phyloP scores from a whole-genome alignment of 2,113 vertebrate genomes.

The Corydoras sp. region DNA sequence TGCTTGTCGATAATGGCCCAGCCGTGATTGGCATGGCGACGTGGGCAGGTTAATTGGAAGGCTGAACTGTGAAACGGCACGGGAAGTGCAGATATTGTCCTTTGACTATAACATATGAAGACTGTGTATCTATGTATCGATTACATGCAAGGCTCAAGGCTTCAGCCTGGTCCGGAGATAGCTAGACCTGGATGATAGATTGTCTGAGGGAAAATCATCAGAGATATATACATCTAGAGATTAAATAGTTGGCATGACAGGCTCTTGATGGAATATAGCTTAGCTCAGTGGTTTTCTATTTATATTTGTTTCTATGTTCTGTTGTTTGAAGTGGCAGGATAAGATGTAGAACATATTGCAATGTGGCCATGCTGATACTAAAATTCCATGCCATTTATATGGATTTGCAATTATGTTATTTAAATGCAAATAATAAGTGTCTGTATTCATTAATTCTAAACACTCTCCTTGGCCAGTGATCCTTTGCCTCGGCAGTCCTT shows the following conservation, averaged over 20 bases:
- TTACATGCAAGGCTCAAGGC: conserved; percentile 65
- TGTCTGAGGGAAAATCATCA: conserved; percentile 53
- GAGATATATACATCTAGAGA: conserved; percentile 47
- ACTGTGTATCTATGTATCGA: conserved; percentile 70
- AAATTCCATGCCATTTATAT: neutral
- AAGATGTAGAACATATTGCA: neutral
- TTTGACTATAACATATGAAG: conserved; percentile 70
- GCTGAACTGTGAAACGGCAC: conserved; percentile 75
- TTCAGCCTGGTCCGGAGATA: conserved; percentile 64
- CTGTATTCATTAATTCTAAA: conserved; percentile 18
- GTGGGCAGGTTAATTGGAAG: conserved; percentile 76
- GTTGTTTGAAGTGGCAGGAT: neutral
- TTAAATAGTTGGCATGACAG: conserved; percentile 23
- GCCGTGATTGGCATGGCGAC: conserved; percentile 68
- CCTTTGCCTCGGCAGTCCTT: conserved; percentile 52
- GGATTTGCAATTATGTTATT: conserved; percentile 22
- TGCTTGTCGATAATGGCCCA: conserved; percentile 69
- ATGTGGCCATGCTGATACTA: neutral
- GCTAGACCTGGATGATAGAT: conserved; percentile 70
- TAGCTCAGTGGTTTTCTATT: neutral
- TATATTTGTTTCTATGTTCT: conserved; percentile 1
- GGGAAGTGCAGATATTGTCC: conserved; percentile 70
- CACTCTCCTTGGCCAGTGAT: conserved; percentile 37
- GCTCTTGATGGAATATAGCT: conserved; percentile 8
- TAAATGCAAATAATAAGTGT: neutral